Base-by-base conservation (phyloP, 2,113 vertebrate species). In the Sylvia atricapilla region DNA sequence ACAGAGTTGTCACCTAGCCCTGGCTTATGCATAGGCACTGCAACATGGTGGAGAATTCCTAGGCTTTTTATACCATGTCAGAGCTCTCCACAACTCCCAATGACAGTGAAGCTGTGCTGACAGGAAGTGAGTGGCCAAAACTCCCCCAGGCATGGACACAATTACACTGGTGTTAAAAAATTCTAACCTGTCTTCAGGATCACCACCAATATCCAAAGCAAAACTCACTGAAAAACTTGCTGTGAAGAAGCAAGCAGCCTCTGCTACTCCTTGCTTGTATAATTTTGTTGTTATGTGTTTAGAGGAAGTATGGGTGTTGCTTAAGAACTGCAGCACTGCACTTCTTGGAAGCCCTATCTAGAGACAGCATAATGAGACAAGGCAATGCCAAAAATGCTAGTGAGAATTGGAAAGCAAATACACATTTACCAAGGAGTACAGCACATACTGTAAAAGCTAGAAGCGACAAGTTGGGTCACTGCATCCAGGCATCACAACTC, bases 141-240 rank as follows among this genome's bases (percentile, higher is more conserved):
- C 60, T 92, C 10, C n/a, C 63, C 18, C 21, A 8, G 7, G 44
- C 5, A 17, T 0, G 0, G 17, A 37, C 2, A 4, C 25, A 69
- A 14, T 9, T 39, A 52, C 1, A 4, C 10, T 56, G 30, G 64
- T 44, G 33, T 35, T 91, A 82, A 68, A 89, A 91, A 41, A 0
- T 0, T 31, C 41, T 30, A 56, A 89, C 31, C n/a, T 37, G 27
- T 47, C 62, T 79, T 56, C 49, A 79, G 33, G 33, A 70, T 33
- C 0, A 0, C 7, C 31, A 83, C 6, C 16, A 62, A 50, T 8
- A 85, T 11, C 11, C 46, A 63, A 75, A 76, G 70, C 23, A 87
- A 83, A 91, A 85, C 15, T 66, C n/a, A 15, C 3, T 55, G 14
- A 90, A 73, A 31, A 35, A 44, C 28, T 72, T 37, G 76, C 47